Conservation (phyloP, 1,140 invertebrate genomes). For the Penaeus vannamei region DNA sequence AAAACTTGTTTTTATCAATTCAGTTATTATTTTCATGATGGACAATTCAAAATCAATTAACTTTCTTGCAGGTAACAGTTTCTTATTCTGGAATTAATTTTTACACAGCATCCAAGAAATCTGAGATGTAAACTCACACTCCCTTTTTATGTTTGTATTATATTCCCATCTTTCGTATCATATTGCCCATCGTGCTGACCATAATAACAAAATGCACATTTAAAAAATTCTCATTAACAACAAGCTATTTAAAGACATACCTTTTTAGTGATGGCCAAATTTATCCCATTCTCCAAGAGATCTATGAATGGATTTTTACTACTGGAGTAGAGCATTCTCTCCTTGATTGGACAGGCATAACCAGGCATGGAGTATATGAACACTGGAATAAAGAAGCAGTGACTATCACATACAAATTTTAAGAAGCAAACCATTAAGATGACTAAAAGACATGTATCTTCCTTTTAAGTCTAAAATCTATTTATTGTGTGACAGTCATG, state of each 20-base stretch:
- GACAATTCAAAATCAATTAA: neutral
- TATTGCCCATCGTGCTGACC: neutral
- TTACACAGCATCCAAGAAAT: neutral
- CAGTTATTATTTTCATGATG: no score
- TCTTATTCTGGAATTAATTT: neutral
- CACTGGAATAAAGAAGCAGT: constrained; percentile 78
- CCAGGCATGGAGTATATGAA: constrained; percentile 99
- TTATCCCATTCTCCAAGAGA: constrained; percentile 79
- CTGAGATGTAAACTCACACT: neutral
- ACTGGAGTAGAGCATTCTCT: constrained; percentile 98
- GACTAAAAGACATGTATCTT: no score
- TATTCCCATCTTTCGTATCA: no score
- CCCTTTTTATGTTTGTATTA: neutral
- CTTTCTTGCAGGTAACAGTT: neutral
- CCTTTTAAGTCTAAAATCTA: no score
- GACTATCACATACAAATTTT: constrained; percentile 8
- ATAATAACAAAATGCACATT: neutral
- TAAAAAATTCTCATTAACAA: neutral
- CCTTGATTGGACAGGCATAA: constrained; percentile 93
- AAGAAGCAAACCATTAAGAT: no score
- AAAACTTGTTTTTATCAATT: no score
- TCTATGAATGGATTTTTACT: constrained; percentile 92
- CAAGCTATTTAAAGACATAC: constrained; percentile 75
- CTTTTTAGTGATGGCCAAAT: constrained; percentile 87
- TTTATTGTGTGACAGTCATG: no score